Conservation (phyloP, 2,113 vertebrate species). For the Onychostoma macrolepis region DNA sequence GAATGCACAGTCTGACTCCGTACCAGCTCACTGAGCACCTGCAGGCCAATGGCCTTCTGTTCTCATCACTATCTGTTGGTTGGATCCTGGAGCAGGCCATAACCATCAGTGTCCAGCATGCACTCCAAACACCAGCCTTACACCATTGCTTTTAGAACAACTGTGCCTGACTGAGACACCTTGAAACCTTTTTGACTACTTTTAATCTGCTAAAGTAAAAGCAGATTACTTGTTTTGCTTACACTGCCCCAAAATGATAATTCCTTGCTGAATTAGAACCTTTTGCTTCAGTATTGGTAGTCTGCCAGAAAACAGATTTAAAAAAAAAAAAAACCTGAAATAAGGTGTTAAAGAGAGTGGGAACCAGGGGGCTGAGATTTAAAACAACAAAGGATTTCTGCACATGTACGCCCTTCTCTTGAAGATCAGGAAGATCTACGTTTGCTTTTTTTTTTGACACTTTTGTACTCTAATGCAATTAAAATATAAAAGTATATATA, state of each 20-base stretch:
- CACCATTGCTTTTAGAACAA: not conserved
- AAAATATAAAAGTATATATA: too few species aligned
- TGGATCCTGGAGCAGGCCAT: conserved; percentile 55
- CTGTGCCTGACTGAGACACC: not conserved
- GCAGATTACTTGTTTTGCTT: conserved; percentile 27
- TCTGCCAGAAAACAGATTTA: conserved; percentile 52
- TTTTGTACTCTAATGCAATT: not conserved
- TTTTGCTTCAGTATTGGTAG: conserved; percentile 37
- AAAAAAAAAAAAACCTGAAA: not conserved
- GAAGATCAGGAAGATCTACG: not conserved
- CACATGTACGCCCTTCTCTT: not conserved
- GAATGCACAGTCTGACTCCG: conserved; percentile 58
- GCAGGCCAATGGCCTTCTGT: conserved; percentile 54
- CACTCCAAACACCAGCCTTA: not conserved
- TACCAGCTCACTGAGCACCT: conserved; percentile 63
- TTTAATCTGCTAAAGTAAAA: conserved; percentile 36
- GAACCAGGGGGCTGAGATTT: not conserved
- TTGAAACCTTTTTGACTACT: not conserved
- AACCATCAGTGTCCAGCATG: not conserved
- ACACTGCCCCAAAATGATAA: conserved; percentile 11
- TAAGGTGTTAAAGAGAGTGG: not conserved
- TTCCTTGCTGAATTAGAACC: conserved; percentile 48
- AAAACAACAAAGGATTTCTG: not conserved
- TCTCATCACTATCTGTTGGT: conserved; percentile 14
- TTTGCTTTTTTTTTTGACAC: not conserved